Base-by-base conservation (phyloP, 2,113 vertebrate genomes). In the Leucopternis melanops region DNA sequence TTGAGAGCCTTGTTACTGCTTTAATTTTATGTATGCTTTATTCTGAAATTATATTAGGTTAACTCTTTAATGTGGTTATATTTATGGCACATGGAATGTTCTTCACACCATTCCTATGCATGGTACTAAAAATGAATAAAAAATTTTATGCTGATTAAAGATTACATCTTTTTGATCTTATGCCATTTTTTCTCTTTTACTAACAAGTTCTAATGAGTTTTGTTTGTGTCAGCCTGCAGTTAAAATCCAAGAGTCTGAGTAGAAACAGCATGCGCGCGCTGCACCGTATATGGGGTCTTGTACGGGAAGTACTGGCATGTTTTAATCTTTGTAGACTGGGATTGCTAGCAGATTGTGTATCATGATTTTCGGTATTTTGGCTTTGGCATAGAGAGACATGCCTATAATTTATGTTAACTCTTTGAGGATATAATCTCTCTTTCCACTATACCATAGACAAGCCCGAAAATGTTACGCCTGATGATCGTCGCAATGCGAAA, bases 31-130 rank as follows among this genome's bases (percentile, higher is more conserved):
- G 57, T 89, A 16, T 69, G 80, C 94, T 90, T 86, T 87, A 85
- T 93, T 94, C 77, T 90, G 71, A 94, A 94, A 82, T 95, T 47
- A 29, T 34, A 16, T 44, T 73, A 78, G 91, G 58, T 96, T 97
- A 97, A 94, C 95, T 90, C 95, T 94, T 92, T 89, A 57, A 74
- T 80, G 80, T 75, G 82, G 81, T 38, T 71, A 36, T 63, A 81
- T 84, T 91, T 88, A 71, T 40, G 71, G 88, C 87, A 92, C 93
- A 80, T 21, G 72, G 83, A 93, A 93, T 93, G 93, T 83, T 95
- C 90, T 96, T 94, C 92, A 54, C 93, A 47, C 63, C 87, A 26
- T 96, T 85, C 71, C 88, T 81, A 86, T 95, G 89, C 93, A 89
- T 93, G 83, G 94, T 91, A 94, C 90, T 94, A 91, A 95, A 96